Evolutionary conservation across 2,888 invertebrate species (phyloP), one percentile per base, ranked within the genome.

Genomic region (Caenorhabditis parvicauda): DNA sequence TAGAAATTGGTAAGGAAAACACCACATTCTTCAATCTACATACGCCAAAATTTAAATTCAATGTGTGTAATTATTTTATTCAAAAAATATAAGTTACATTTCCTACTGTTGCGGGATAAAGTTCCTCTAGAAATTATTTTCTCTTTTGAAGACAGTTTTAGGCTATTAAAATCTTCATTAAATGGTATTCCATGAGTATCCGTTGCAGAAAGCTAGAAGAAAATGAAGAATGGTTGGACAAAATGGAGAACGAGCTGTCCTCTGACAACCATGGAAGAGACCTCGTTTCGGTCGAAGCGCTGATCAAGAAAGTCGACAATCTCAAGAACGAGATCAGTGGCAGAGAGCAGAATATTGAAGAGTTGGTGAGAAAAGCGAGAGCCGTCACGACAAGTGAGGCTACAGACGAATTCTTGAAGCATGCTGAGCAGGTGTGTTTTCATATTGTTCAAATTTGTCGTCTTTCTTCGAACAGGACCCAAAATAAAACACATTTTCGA

Each of bases 171-270:
- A n/a, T n/a, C n/a, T n/a, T n/a, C n/a, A n/a, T n/a, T n/a, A n/a
- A n/a, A n/a, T n/a, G n/a, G n/a, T n/a, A n/a, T n/a, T n/a, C n/a
- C n/a, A n/a, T n/a, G n/a, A n/a, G n/a, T n/a, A n/a, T n/a, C n/a
- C n/a, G n/a, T n/a, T n/a, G n/a, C n/a, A n/a, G 94, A 5, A 90
- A 89, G 0, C 84, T 95, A 52, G 94, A 94, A 75, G 95, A 96
- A 83, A 89, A 95, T 81, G 90, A 91, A 75, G 85, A 87, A 14
- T 70, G 70, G 70, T 48, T 70, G 19, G 70, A 70, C 41, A 60
- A 61, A 35, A 62, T 59, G 9, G 91, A 92, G 82, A 85, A 85
- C 17, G 89, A 90, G 70, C 82, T 90, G 38, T 86, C 87, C 67
- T 88, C 88, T 0, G 88, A 87, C 71, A 89, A 90, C 80, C 88